Base-by-base conservation (phyloP, 2,797 vertebrate genomes). In the Phataginus tricuspis region DNA sequence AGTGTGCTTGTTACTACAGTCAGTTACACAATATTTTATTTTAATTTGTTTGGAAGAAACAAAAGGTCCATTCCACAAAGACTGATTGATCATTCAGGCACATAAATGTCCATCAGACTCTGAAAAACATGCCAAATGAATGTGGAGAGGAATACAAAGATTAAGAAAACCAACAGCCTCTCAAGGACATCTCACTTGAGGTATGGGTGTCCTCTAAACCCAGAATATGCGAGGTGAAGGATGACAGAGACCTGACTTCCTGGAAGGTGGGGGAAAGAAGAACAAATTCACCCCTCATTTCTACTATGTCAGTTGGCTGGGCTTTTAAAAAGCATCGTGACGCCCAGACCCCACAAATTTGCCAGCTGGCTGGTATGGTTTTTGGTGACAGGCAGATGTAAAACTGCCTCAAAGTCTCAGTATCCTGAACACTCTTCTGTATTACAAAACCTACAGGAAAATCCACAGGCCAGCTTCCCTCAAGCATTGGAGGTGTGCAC, bases 41-140 rank as follows among this genome's bases (percentile, higher is more conserved):
- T 95, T 34, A 85, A 78, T 21, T 74, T 91, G 31, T 84, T 96
- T 79, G 14, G 49, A 94, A 18, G 39, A 74, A 90, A 87, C 5
- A 64, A 79, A 93, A 83, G 19, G 59, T 78, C 31, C 4, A 82
- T 80, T 15, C 55, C 39, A 53, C 31, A 69, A 61, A 84, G 55
- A 53, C 10, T 55, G 25, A 68, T 1, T 49, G 19, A 53, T 75
- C 13, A 42, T 16, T 86, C 61, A 23, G 49, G 49, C 61, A 75
- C 55, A 45, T 45, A 72, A 59, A 85, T 61, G 53, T 64, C 66
- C 37, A 21, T 5, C 53, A 27, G 63, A 90, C 21, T 61, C 29
- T 55, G 51, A 85, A 63, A 84, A 84, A 51, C 23, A 31, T 31
- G 12, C 23, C n/a, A 39, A 13, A 75, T 55, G 39, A 85, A 97